Evolutionary conservation across 2,113 vertebrate genomes (phyloP).

Genomic region (Archilochus colubris): DNA sequence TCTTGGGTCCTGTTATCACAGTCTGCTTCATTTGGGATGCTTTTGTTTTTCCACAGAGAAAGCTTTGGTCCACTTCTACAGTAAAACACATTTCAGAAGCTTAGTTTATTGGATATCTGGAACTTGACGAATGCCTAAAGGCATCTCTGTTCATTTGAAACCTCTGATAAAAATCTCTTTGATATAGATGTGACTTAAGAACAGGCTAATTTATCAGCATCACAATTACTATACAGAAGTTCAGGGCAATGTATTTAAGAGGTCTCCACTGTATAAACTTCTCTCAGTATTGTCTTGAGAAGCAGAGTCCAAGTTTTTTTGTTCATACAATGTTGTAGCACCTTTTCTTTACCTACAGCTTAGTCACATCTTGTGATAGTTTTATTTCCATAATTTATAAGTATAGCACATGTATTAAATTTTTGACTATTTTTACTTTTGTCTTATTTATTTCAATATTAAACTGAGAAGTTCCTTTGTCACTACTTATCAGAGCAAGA

Average conservation of each 20-base stretch:
- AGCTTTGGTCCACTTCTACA: neutral
- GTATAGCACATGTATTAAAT: constrained; percentile 70
- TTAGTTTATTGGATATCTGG: constrained; percentile 25
- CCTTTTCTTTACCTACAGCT: constrained; percentile 50
- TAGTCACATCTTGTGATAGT: constrained; percentile 51
- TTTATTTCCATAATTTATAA: constrained; percentile 67
- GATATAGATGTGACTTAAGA: constrained; percentile 35
- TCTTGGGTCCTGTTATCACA: neutral
- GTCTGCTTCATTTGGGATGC: constrained; percentile 11
- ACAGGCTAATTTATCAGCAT: constrained; percentile 18
- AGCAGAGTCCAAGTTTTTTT: constrained; percentile 18
- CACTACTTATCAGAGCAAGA: constrained; percentile 28
- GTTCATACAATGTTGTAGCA: constrained; percentile 46
- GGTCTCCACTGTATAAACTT: constrained; percentile 68
- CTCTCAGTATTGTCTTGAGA: constrained; percentile 42
- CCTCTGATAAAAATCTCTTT: constrained; percentile 50
- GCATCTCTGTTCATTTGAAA: constrained; percentile 31
- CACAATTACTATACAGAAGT: constrained; percentile 24
- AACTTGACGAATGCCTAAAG: constrained; percentile 25
- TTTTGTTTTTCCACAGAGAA: constrained; percentile 26
- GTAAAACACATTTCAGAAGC: neutral
- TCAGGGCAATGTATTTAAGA: constrained; percentile 59
- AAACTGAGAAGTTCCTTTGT: constrained; percentile 50
- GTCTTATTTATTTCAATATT: constrained; percentile 74
- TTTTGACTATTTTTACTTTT: constrained; percentile 69